These are phyloP conservation scores for Eumerus sabulonum DNA, from an alignment of 2,888 invertebrate genomes.

Conservation along the genomic window DNA sequence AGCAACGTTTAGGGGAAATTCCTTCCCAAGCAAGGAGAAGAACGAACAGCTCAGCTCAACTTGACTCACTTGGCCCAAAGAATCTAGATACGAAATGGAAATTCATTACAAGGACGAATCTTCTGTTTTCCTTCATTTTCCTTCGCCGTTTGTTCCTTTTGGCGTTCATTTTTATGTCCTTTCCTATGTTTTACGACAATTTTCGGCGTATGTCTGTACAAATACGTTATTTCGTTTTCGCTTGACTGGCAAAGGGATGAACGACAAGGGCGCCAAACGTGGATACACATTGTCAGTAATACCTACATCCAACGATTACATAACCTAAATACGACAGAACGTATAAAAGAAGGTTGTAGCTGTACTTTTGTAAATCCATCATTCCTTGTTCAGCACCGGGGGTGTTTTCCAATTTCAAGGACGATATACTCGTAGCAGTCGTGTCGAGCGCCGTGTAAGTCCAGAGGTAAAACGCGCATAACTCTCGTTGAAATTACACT, in stretches of 20 bases:
- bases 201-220: slow-evolving; percentile 8
- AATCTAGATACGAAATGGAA: slow-evolving; percentile 40
- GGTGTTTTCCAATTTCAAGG: slow-evolving; percentile 23
- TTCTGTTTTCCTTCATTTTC: too few relatives aligned
- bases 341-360: slow-evolving; percentile 11
- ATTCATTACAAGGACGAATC: slow-evolving; percentile 43
- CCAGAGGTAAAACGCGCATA: slow-evolving; percentile 23
- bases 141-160: too few relatives aligned
- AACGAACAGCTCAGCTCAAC: too few relatives aligned
- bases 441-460: too few relatives aligned
- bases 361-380: too few relatives aligned
- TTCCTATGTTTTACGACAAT: slow-evolving; percentile 35
- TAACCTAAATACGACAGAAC: slow-evolving; percentile 25
- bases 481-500: slow-evolving; percentile 41
- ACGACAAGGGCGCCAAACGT: not conserved
- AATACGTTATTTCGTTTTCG: slow-evolving; percentile 3
- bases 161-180: slow-evolving; percentile 14
- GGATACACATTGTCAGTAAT: too few relatives aligned
- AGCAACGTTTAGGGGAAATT: not conserved
- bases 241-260: not conserved
- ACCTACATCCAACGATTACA: slow-evolving; percentile 40
- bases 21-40: slow-evolving; percentile 3
- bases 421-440: too few relatives aligned
- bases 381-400: too few relatives aligned
- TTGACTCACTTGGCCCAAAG: not conserved